phyloP scores from a whole-genome alignment of 2,113 vertebrate genomes.

The Excalfactoria chinensis region DNA sequence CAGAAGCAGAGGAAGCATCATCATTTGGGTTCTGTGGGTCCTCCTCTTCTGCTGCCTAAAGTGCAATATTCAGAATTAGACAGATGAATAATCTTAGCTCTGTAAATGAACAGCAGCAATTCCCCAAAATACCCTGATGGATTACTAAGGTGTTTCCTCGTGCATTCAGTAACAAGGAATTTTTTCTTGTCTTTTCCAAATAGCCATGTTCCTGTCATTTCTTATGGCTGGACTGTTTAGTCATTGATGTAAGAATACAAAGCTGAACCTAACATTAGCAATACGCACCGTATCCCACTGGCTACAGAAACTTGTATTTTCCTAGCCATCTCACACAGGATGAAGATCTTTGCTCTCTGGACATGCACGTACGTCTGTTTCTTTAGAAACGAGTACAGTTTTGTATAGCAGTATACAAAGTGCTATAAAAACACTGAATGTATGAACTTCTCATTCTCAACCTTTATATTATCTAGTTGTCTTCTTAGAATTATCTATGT shows the following conservation, averaged over 20 bases:
- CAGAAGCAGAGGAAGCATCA: constrained; percentile 88
- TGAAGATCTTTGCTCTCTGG: no score
- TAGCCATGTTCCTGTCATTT: neutral
- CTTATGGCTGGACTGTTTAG: no score
- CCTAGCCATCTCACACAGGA: no score
- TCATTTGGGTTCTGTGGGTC: constrained; percentile 86
- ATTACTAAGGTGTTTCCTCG: neutral
- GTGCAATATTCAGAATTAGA: constrained; percentile 22
- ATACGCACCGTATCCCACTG: no score
- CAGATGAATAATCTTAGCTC: neutral
- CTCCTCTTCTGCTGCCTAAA: constrained; percentile 90
- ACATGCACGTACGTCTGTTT: no score
- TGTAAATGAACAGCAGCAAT: neutral
- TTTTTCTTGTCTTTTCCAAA: neutral
- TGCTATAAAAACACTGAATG: neutral
- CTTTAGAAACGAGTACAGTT: no score
- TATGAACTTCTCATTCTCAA: neutral
- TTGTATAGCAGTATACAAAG: no score
- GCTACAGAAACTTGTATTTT: no score
- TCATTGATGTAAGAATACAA: no score
- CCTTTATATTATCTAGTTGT: neutral
- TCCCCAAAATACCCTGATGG: neutral
- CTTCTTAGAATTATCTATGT: neutral
- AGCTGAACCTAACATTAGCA: no score
- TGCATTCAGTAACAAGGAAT: neutral